Percentiles rank a stretch among this genome's conserved stretches.
phyloP scores from a whole-genome alignment of 2,113 vertebrate species.

The Rynchops niger region DNA sequence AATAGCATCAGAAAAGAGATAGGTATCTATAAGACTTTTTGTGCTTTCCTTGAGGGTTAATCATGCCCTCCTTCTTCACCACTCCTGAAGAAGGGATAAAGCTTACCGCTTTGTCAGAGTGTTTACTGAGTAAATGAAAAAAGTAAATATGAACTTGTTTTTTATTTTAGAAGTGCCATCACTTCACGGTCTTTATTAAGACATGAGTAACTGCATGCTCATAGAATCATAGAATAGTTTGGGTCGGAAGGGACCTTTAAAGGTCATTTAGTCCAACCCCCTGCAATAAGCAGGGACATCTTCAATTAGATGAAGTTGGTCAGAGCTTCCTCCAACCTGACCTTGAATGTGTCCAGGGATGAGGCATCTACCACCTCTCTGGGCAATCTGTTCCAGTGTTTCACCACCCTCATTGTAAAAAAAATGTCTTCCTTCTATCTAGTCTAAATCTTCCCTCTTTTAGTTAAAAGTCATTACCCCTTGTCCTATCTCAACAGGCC shows the following conservation, averaged over 20 bases:
- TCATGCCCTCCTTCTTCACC: not conserved
- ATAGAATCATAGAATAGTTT: not conserved
- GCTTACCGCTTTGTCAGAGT: not conserved
- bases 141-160: not conserved
- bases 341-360: not conserved
- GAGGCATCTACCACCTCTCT: not conserved
- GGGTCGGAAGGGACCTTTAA: not conserved
- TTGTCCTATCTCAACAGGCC: not conserved
- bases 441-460: not conserved
- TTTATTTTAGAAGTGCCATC: not conserved
- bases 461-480: not conserved
- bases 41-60: not conserved
- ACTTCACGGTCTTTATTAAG: not conserved
- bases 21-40: not conserved
- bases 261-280: not conserved
- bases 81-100: not conserved
- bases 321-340: fast-evolving
- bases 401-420: not conserved
- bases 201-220: not conserved
- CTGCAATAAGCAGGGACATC: not conserved
- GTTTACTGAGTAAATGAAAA: not conserved
- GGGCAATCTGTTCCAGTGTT: not conserved
- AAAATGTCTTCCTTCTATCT: not conserved
- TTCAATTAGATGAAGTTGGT: not conserved
- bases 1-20: not conserved